phyloP scores from a whole-genome alignment of 2,113 vertebrate species.

The Struthidea cinerea region DNA sequence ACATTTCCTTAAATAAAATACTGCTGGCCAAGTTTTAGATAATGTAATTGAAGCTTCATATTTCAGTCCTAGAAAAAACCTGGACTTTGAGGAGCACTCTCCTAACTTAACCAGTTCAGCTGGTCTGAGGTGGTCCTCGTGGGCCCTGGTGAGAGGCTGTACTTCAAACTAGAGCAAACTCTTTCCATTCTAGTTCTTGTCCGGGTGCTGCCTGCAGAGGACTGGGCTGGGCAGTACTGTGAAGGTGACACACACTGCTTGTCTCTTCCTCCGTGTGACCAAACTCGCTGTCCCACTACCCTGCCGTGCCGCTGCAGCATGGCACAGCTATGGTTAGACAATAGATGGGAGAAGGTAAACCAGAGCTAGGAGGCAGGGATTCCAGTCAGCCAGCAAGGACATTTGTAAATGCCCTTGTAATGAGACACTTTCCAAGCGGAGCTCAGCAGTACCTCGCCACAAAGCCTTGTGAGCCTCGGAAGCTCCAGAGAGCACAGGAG shows the following conservation, averaged over 20 bases:
- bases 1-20: background rate
- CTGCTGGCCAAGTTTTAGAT: background rate
- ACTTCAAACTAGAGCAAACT: background rate
- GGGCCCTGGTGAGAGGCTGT: background rate
- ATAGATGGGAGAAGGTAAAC: background rate
- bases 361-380: background rate
- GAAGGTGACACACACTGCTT: background rate
- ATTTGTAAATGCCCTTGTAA: background rate
- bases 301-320: rapidly evolving
- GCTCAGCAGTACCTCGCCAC: background rate
- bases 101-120: background rate
- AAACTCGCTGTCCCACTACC: rapidly evolving
- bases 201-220: background rate
- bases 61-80: background rate
- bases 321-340: background rate
- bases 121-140: background rate
- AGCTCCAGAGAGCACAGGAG: background rate
- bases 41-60: background rate
- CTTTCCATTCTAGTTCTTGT: background rate
- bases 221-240: background rate
- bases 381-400: background rate
- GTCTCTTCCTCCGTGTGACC: background rate
- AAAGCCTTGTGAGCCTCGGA: background rate
- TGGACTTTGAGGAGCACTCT: background rate
- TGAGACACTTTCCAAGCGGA: background rate